These are phyloP conservation scores for Pogonognathellus flavescens DNA, from an alignment of 1,140 invertebrate species.

Conservation along the genomic window DNA sequence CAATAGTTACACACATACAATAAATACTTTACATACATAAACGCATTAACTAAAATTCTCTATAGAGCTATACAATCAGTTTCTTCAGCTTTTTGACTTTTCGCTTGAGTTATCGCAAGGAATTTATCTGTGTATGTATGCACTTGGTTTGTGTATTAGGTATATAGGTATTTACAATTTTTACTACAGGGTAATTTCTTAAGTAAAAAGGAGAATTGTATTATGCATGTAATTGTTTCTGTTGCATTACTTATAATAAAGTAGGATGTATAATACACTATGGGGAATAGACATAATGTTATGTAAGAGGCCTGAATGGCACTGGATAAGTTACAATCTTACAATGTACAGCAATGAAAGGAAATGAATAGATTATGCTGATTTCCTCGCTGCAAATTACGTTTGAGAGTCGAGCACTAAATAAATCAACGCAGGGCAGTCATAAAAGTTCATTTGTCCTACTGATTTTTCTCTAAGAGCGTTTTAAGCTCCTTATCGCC, in stretches of 20 bases:
- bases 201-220: too few relatives aligned
- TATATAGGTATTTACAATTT: not conserved
- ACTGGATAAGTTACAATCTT: too few relatives aligned
- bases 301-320: too few relatives aligned
- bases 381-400: conserved; percentile 34
- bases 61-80: not conserved
- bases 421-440: conserved; percentile 19
- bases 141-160: not conserved
- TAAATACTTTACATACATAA: too few relatives aligned
- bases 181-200: too few relatives aligned
- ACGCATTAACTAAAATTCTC: too few relatives aligned
- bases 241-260: too few relatives aligned
- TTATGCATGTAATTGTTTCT: too few relatives aligned
- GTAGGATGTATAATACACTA: too few relatives aligned
- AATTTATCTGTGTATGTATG: not conserved
- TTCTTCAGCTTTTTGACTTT: not conserved
- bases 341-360: not conserved
- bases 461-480: not conserved
- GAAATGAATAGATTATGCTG: conserved; percentile 24
- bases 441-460: conserved; percentile 11
- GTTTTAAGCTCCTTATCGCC: too few relatives aligned
- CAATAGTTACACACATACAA: not conserved
- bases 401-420: not conserved
- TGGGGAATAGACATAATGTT: too few relatives aligned
- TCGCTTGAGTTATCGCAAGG: not conserved